Percentiles rank a stretch among this genome's conserved stretches.
Evolutionary conservation across 2,113 vertebrate genomes (phyloP).

Genomic region (Genyomyrus donnyi): DNA sequence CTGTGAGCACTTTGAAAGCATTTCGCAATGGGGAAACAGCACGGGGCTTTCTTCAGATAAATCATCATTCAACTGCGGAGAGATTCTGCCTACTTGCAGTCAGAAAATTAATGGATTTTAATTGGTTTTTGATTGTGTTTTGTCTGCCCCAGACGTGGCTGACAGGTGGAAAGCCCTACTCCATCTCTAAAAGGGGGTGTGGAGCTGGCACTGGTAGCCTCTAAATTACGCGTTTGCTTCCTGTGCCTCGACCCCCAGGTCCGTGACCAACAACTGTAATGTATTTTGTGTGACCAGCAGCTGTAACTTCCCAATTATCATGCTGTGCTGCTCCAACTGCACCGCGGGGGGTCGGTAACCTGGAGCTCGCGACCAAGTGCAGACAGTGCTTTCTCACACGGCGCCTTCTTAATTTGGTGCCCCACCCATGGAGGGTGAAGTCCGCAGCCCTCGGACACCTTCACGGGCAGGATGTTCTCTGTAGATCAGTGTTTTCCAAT

Average conservation of each 20-base stretch:
- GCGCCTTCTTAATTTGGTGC: background rate
- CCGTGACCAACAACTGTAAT: slow-evolving; percentile 60
- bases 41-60: slow-evolving; percentile 21
- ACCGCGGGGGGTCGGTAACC: slow-evolving; percentile 60
- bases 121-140: slow-evolving; percentile 46
- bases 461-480: background rate
- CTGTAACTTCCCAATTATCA: slow-evolving; percentile 73
- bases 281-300: slow-evolving; percentile 72
- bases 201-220: slow-evolving; percentile 52
- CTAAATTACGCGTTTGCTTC: slow-evolving; percentile 70
- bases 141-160: slow-evolving; percentile 42
- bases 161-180: slow-evolving; percentile 52
- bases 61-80: slow-evolving; percentile 38
- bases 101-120: slow-evolving; percentile 35
- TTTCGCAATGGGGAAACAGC: slow-evolving; percentile 6
- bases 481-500: background rate
- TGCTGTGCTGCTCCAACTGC: slow-evolving; percentile 60
- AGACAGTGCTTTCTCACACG: background rate
- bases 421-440: background rate
- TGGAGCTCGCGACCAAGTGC: slow-evolving; percentile 34
- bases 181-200: slow-evolving; percentile 33
- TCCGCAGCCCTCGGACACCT: background rate
- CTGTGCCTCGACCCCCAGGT: slow-evolving; percentile 58
- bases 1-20: background rate
- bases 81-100: slow-evolving; percentile 13